Evolutionary conservation across 23 tunicate species (phyloP).

Genomic region (Aplidium turbinatum): DNA sequence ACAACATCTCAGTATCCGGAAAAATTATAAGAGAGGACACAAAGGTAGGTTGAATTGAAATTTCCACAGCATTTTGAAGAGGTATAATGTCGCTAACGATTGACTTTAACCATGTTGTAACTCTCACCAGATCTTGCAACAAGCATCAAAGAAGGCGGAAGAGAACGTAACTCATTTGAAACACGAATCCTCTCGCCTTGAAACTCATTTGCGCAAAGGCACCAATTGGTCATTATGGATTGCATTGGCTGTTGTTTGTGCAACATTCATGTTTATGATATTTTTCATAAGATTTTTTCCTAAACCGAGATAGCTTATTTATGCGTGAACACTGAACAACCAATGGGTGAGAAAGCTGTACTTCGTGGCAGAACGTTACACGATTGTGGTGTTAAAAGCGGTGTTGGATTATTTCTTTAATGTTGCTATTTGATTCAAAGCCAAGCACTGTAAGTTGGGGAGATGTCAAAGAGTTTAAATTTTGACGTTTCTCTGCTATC

Average conservation of each 20-base stretch:
- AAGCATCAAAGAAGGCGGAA: constrained; percentile 61
- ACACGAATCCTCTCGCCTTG: constrained; percentile 68
- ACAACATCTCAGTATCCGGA: constrained; percentile 65
- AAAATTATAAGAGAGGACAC: constrained; percentile 75
- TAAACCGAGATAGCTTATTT: constrained; percentile 36
- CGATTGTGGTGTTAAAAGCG: too few species aligned
- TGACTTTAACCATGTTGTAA: too few species aligned
- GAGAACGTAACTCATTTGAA: constrained; percentile 34
- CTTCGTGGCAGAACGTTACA: too few species aligned
- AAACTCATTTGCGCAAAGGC: constrained; percentile 71
- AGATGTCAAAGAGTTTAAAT: too few species aligned
- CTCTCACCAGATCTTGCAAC: constrained; percentile 23
- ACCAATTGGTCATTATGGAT: constrained; percentile 93
- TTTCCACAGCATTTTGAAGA: too few species aligned
- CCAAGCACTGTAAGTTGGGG: too few species aligned
- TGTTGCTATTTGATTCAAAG: too few species aligned
- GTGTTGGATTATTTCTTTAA: too few species aligned
- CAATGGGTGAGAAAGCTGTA: too few species aligned
- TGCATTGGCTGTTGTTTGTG: constrained; percentile 69
- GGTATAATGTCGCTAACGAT: too few species aligned
- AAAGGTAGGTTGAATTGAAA: constrained; percentile 22
- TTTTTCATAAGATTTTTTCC: constrained; percentile 89
- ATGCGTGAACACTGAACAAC: too few species aligned
- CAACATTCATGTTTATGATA: constrained; percentile 76
- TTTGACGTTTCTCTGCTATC: too few species aligned